Conservation (phyloP, 2,113 vertebrate genomes). For the Vulpes vulpes region DNA sequence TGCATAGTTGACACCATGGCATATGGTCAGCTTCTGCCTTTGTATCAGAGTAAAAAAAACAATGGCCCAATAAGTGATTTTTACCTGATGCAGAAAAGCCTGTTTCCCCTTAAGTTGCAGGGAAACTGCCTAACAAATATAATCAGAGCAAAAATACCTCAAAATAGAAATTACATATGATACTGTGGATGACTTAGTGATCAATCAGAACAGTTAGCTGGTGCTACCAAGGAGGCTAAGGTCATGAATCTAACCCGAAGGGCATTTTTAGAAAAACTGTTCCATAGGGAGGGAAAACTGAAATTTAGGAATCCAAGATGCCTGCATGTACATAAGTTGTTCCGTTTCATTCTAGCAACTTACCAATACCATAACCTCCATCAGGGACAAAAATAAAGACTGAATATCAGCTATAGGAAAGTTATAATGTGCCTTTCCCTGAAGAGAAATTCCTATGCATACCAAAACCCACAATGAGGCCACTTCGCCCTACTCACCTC, state of each 20-base stretch:
- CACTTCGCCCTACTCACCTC: neutral
- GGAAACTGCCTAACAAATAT: neutral
- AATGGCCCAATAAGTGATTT: neutral
- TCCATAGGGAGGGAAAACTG: neutral
- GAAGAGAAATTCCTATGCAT: neutral
- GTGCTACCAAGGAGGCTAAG: neutral
- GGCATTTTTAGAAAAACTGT: neutral
- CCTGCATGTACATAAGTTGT: neutral
- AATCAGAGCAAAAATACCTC: neutral
- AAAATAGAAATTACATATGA: neutral
- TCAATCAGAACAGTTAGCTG: neutral
- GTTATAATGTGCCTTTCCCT: conserved; percentile 1
- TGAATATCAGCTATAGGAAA: neutral
- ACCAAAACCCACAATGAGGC: neutral
- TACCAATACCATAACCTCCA: conserved; percentile 2
- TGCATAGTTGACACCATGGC: neutral
- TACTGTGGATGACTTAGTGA: neutral
- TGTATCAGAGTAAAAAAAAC: neutral
- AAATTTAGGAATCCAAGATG: neutral
- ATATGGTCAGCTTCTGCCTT: conserved; percentile 11
- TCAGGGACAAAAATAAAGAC: neutral
- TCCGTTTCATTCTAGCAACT: neutral
- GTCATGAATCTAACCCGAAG: neutral
- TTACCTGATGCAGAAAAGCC: neutral
- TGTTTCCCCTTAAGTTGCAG: neutral